These are phyloP conservation scores for Serinus canaria DNA, from an alignment of 2,113 vertebrate genomes.

Conservation along the genomic window DNA sequence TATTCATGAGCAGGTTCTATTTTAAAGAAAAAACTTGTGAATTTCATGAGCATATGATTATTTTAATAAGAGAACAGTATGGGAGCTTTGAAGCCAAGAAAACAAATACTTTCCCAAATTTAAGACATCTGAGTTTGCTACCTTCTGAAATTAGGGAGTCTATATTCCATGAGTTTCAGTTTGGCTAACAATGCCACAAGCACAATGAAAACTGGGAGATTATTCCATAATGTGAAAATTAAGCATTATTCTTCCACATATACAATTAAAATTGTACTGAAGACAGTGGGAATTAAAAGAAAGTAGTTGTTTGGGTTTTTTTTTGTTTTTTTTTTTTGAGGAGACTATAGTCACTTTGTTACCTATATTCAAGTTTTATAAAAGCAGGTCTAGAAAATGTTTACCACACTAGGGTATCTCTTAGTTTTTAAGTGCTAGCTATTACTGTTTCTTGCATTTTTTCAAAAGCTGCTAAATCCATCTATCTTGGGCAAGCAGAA, in stretches of 20 bases:
- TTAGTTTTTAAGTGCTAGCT: neutral
- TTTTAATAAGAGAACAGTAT: neutral
- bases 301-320: neutral
- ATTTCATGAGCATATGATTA: neutral
- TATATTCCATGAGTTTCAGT: neutral
- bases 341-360: neutral
- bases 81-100: neutral
- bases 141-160: neutral
- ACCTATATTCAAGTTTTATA: neutral
- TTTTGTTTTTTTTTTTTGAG: neutral
- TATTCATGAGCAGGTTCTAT: neutral
- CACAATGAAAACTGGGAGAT: neutral
- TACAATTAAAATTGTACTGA: neutral
- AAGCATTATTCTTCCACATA: neutral
- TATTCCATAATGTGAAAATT: fast-evolving
- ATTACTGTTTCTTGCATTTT: neutral
- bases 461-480: neutral
- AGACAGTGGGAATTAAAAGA: fast-evolving
- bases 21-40: neutral
- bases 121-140: neutral
- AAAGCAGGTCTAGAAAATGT: neutral
- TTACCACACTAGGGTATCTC: neutral
- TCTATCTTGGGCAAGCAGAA: neutral
- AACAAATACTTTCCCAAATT: neutral
- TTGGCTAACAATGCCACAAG: neutral